Percentiles rank a stretch among this genome's conserved stretches.
Evolutionary conservation across 2,113 vertebrate species (phyloP).

Genomic region (Nothobranchius kuhntae): DNA sequence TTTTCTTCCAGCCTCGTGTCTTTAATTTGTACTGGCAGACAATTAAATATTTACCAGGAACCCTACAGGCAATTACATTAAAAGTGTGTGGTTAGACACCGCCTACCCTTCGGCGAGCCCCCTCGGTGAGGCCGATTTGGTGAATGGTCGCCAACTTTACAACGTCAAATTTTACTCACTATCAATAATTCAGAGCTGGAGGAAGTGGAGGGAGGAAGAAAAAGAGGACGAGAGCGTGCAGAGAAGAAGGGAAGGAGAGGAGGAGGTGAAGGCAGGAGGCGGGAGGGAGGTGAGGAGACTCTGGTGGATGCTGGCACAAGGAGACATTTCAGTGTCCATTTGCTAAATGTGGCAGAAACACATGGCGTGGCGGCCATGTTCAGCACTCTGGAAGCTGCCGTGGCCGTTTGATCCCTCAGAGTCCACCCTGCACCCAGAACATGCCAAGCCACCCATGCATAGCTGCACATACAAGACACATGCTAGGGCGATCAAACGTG

Average conservation of each 20-base stretch:
- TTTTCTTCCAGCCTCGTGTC: conserved; percentile 74
- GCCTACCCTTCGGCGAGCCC: conserved; percentile 82
- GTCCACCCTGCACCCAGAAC: conserved; percentile 33
- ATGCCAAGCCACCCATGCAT: not conserved
- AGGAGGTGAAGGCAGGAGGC: conserved; percentile 37
- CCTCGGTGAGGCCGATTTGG: conserved; percentile 85
- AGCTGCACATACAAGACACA: conserved; percentile 11
- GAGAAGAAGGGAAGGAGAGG: conserved; percentile 32
- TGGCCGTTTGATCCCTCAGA: conserved; percentile 51
- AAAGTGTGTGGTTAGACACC: conserved; percentile 90
- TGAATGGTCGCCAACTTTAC: conserved; percentile 90
- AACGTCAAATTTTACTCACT: conserved; percentile 90
- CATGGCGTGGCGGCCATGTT: conserved; percentile 62
- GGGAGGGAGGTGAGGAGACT: conserved; percentile 20
- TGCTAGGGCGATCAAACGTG: not conserved
- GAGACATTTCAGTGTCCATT: conserved; percentile 72
- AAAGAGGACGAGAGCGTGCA: conserved; percentile 31
- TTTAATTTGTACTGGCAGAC: conserved; percentile 89
- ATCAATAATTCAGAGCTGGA: conserved; percentile 87
- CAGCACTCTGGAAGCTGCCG: conserved; percentile 58
- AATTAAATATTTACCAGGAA: conserved; percentile 91
- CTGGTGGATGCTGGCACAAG: conserved; percentile 35
- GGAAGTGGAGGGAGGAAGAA: conserved; percentile 37
- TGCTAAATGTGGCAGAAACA: conserved; percentile 78
- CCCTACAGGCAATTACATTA: conserved; percentile 96